phyloP scores from a whole-genome alignment of 2,888 invertebrate species.

The Scaptomyza reducta region DNA sequence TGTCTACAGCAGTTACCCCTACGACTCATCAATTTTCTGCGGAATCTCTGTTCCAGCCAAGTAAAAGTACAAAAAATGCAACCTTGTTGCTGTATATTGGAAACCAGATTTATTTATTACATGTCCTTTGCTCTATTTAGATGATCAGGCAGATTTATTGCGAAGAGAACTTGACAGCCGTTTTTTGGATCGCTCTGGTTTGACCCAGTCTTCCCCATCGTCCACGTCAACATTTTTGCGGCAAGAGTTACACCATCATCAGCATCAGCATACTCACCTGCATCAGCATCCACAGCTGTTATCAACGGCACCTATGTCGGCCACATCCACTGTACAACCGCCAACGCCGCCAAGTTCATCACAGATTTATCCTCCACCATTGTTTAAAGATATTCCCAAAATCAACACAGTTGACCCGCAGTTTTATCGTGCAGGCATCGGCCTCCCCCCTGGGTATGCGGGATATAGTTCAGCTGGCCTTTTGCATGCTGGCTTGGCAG shows the following conservation, averaged over 20 bases:
- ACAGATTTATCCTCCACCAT: slow-evolving; percentile 86
- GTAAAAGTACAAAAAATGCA: slow-evolving; percentile 85
- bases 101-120: background rate
- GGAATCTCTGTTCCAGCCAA: slow-evolving; percentile 93
- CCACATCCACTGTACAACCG: slow-evolving; percentile 82
- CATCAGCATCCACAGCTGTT: slow-evolving; percentile 93
- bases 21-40: slow-evolving; percentile 94
- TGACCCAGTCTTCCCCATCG: slow-evolving; percentile 84
- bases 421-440: slow-evolving; percentile 89
- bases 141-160: slow-evolving; percentile 92
- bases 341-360: slow-evolving; percentile 86
- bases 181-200: slow-evolving; percentile 94
- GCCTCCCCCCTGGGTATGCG: slow-evolving; percentile 91
- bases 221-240: slow-evolving; percentile 87
- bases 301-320: slow-evolving; percentile 85
- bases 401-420: slow-evolving; percentile 91
- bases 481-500: slow-evolving; percentile 90
- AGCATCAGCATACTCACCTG: slow-evolving; percentile 95
- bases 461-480: slow-evolving; percentile 90
- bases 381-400: slow-evolving; percentile 96
- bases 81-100: background rate
- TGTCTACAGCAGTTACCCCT: slow-evolving; percentile 84
- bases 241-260: slow-evolving; percentile 96
- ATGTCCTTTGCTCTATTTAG: slow-evolving; percentile 58
- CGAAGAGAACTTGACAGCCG: slow-evolving; percentile 95